These are phyloP conservation scores for Sisor rabdophorus DNA, from an alignment of 2,113 vertebrate genomes.

Conservation along the genomic window DNA sequence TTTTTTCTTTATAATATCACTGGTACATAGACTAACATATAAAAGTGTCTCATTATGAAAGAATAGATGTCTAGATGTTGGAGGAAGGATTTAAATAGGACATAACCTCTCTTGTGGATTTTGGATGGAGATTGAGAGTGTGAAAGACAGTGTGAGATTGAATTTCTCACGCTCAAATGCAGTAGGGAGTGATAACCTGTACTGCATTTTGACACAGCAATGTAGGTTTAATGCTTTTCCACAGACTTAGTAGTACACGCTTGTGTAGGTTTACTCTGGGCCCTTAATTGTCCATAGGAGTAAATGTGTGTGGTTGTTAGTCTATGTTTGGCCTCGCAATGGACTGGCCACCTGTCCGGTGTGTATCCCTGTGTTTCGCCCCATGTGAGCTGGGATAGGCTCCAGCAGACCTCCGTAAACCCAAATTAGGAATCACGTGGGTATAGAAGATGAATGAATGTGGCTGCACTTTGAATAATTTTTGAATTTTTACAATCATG, in stretches of 20 bases:
- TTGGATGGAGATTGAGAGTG: neutral
- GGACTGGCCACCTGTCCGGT: too few relatives aligned
- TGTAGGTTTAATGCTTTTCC: neutral
- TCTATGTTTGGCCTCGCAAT: too few relatives aligned
- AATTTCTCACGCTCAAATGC: conserved; percentile 35
- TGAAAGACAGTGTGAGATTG: conserved; percentile 16
- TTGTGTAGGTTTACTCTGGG: too few relatives aligned
- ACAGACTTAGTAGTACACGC: neutral
- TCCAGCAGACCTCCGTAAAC: too few relatives aligned
- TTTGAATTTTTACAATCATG: neutral
- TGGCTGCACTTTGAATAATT: neutral
- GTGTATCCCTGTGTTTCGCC: too few relatives aligned
- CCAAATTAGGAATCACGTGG: too few relatives aligned
- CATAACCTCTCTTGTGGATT: neutral
- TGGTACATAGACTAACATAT: neutral
- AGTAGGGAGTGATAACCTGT: conserved; percentile 27
- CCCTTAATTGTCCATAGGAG: too few relatives aligned
- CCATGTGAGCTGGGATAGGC: too few relatives aligned
- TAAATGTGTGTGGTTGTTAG: too few relatives aligned
- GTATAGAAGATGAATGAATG: too few relatives aligned
- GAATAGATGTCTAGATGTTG: neutral
- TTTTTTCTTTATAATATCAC: too few relatives aligned
- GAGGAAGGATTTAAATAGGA: neutral
- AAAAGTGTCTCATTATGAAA: neutral
- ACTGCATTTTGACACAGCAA: conserved; percentile 14